Percentiles rank a stretch among this genome's conserved stretches.
These are phyloP conservation scores for Spodoptera frugiperda DNA, from an alignment of 1,140 invertebrate species.

Conservation along the genomic window DNA sequence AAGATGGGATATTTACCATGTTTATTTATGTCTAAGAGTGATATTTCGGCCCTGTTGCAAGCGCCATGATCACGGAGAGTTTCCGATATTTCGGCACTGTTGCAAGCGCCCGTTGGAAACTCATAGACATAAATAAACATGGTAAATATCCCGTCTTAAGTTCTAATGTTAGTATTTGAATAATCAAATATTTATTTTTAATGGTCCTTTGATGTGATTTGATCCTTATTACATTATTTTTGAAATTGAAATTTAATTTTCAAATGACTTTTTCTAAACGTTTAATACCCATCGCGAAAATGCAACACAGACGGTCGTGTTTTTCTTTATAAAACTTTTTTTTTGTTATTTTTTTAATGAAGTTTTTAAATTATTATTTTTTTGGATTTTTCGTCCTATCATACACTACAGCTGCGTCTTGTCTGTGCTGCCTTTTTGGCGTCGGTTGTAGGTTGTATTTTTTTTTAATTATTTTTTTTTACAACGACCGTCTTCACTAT, in stretches of 20 bases:
- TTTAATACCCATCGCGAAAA: constrained; percentile 74
- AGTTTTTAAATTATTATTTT: background rate
- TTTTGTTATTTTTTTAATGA: constrained; percentile 30
- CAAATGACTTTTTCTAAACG: constrained; percentile 43
- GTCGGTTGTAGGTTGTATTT: constrained; percentile 62
- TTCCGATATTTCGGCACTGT: too few relatives aligned
- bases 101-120: too few relatives aligned
- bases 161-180: too few relatives aligned
- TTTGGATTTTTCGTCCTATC: constrained; percentile 27
- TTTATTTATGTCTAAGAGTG: too few relatives aligned
- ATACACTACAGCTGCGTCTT: constrained; percentile 51
- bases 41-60: too few relatives aligned
- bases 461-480: constrained; percentile 62
- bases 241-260: background rate
- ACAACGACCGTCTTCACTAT: constrained; percentile 69
- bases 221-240: background rate
- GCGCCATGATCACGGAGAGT: too few relatives aligned
- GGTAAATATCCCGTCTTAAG: too few relatives aligned
- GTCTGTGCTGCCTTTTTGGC: constrained; percentile 85
- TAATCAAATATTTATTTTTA: too few relatives aligned
- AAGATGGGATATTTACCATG: too few relatives aligned
- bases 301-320: constrained; percentile 84
- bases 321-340: constrained; percentile 42
- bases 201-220: background rate
- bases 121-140: too few relatives aligned